Conservation (phyloP, 2,888 invertebrate genomes). For the Lepidochrysops patricia region DNA sequence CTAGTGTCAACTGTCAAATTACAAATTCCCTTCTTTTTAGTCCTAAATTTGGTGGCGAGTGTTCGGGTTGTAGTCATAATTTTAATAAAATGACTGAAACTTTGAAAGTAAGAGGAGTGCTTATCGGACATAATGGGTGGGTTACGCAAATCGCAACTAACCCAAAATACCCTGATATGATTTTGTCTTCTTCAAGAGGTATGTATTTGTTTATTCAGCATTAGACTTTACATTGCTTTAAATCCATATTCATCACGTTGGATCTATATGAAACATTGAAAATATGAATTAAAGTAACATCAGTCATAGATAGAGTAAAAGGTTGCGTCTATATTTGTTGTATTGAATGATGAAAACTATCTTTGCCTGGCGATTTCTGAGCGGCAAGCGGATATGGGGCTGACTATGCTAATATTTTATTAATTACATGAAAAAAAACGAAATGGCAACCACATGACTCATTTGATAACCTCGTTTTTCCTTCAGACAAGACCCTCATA, state of each 20-base stretch:
- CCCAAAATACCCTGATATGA: slow-evolving; percentile 98
- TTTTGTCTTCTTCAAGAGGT: slow-evolving; percentile 99
- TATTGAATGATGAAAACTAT: slow-evolving; percentile 25
- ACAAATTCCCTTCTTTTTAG: background rate
- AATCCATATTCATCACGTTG: background rate
- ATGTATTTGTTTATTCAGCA: slow-evolving; percentile 38
- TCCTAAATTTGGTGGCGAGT: background rate
- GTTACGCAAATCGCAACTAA: slow-evolving; percentile 99
- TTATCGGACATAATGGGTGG: slow-evolving; percentile 98
- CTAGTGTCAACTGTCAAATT: background rate
- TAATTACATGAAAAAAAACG: no score
- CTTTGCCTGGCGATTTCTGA: slow-evolving; percentile 70
- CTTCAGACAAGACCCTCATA: slow-evolving; percentile 92
- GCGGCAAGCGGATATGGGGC: slow-evolving; percentile 76
- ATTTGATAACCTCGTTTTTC: slow-evolving; percentile 34
- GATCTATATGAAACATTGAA: background rate
- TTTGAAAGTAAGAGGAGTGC: slow-evolving; percentile 93
- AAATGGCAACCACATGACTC: background rate
- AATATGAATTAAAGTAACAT: background rate
- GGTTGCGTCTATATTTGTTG: background rate
- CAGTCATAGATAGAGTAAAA: background rate
- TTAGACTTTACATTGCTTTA: background rate
- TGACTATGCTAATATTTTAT: slow-evolving; percentile 46
- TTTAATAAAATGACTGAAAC: slow-evolving; percentile 88
- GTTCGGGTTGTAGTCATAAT: background rate